Percentiles rank a stretch among this genome's conserved stretches.
These are phyloP conservation scores for Cephalopachus bancanus DNA, from an alignment of 2,797 vertebrate species.

Conservation along the genomic window DNA sequence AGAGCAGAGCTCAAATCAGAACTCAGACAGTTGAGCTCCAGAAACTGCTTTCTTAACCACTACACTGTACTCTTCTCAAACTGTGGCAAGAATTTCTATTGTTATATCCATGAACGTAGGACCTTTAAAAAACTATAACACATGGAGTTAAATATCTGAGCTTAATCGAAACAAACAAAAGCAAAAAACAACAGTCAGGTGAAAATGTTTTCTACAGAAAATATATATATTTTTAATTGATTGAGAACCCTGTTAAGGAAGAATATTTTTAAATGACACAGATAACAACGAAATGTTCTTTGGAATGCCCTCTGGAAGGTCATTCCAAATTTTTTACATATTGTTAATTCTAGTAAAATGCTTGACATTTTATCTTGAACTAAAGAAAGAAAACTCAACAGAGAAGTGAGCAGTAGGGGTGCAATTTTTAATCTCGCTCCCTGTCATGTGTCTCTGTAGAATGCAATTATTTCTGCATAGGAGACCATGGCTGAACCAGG, in stretches of 20 bases:
- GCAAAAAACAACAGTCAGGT: background rate
- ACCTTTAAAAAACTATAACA: background rate
- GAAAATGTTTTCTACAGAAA: background rate
- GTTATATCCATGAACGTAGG: background rate
- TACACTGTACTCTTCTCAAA: background rate
- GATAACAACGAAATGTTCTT: background rate
- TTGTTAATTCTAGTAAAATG: background rate
- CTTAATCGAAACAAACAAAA: background rate
- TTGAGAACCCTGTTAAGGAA: background rate
- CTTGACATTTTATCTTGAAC: conserved; percentile 35
- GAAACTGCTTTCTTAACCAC: background rate
- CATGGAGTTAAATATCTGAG: background rate
- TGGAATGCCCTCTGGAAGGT: background rate
- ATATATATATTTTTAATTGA: background rate
- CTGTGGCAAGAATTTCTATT: background rate
- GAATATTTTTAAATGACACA: background rate
- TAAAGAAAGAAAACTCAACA: conserved; percentile 46
- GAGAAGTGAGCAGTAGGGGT: background rate
- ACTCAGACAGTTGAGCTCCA: background rate
- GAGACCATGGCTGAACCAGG: background rate
- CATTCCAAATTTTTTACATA: conserved; percentile 24
- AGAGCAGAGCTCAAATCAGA: background rate
- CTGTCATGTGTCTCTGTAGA: background rate
- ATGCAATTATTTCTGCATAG: background rate
- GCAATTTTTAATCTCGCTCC: background rate